Conservation (phyloP, 2,888 invertebrate genomes). For the Boloria selene region DNA sequence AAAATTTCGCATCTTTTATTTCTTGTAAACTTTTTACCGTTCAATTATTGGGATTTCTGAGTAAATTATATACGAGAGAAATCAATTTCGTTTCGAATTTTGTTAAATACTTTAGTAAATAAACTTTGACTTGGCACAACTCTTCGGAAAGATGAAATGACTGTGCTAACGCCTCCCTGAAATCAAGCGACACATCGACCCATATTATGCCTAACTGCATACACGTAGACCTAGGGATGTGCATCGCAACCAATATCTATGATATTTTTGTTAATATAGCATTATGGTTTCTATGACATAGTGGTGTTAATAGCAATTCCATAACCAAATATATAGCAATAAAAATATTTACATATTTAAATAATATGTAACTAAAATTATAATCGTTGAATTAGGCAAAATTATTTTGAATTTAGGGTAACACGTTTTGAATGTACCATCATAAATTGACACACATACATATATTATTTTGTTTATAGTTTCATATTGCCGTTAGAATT, state of each 20-base stretch:
- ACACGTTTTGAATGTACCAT: too few species aligned
- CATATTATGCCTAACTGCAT: slow-evolving; percentile 24
- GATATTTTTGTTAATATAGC: not conserved
- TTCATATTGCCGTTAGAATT: not conserved
- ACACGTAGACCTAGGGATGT: slow-evolving; percentile 22
- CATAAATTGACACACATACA: not conserved
- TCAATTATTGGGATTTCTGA: too few species aligned
- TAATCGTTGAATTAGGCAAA: too few species aligned
- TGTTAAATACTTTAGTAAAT: not conserved
- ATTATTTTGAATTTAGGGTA: too few species aligned
- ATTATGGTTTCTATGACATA: too few species aligned
- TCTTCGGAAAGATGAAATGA: slow-evolving; percentile 8
- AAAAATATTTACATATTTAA: too few species aligned
- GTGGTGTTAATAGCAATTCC: too few species aligned
- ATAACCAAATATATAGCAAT: too few species aligned
- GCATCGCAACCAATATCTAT: not conserved
- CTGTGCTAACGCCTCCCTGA: slow-evolving; percentile 18
- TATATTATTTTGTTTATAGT: not conserved
- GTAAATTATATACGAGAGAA: too few species aligned
- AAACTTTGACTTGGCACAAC: slow-evolving; percentile 15
- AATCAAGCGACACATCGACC: slow-evolving; percentile 17
- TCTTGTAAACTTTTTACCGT: too few species aligned
- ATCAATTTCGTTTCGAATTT: not conserved
- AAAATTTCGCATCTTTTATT: too few species aligned
- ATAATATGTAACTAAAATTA: too few species aligned